Conservation (phyloP, 2,113 vertebrate species). For the Rhinolophus ferrumequinum region DNA sequence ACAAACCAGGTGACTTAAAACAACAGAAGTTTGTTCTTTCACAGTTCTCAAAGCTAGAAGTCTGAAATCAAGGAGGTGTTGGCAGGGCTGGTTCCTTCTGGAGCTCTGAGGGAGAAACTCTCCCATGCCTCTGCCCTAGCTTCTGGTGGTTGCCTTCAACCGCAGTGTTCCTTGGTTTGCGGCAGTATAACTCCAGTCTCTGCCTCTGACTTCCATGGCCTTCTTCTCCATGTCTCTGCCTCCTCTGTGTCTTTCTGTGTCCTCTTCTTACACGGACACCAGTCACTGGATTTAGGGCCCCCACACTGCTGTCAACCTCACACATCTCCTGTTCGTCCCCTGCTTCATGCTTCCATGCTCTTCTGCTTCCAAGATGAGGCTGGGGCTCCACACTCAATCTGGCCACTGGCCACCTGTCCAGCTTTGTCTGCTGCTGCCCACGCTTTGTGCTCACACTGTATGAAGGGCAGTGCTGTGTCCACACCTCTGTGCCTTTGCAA, state of each 20-base stretch:
- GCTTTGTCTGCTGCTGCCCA: not conserved
- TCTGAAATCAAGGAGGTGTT: not conserved
- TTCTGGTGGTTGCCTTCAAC: not conserved
- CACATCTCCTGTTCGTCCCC: accelerated
- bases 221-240: not conserved
- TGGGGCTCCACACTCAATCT: not conserved
- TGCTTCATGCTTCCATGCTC: not conserved
- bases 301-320: accelerated
- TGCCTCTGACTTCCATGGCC: not conserved
- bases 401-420: not conserved
- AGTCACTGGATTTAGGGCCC: too few species aligned
- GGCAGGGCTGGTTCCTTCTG: not conserved
- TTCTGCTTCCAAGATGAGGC: not conserved
- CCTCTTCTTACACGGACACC: not conserved
- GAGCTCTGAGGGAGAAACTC: not conserved
- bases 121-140: not conserved
- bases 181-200: not conserved
- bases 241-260: not conserved
- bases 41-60: not conserved
- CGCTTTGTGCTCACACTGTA: not conserved
- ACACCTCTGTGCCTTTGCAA: not conserved
- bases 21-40: not conserved
- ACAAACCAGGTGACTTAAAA: not conserved
- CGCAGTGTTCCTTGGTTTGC: not conserved
- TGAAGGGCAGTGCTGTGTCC: not conserved